phyloP scores from a whole-genome alignment of 2,113 vertebrate genomes.

The Vireo altiloquus region DNA sequence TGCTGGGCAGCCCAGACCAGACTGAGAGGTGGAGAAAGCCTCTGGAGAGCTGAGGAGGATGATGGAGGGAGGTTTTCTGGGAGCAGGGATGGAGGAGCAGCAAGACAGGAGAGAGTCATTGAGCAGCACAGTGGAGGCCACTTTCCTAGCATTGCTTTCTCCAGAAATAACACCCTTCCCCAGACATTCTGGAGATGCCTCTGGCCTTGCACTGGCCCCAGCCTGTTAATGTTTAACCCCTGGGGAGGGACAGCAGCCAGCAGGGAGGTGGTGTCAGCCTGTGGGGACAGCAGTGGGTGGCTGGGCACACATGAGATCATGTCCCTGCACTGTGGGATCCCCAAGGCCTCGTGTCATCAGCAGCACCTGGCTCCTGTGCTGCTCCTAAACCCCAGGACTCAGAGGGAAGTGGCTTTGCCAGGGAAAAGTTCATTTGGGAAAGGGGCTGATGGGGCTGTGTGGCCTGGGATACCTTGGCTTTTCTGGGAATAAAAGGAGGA shows the following conservation, averaged over 20 bases:
- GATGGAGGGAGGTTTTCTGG: not conserved
- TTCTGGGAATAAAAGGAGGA: not conserved
- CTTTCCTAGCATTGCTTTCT: not conserved
- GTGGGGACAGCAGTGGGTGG: fast-evolving
- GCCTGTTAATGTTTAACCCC: not conserved
- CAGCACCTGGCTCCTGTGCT: fast-evolving
- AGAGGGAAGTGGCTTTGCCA: not conserved
- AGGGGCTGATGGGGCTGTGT: not conserved
- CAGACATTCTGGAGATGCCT: not conserved
- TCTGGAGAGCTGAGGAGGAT: fast-evolving
- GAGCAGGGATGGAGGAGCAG: not conserved
- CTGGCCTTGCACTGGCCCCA: not conserved
- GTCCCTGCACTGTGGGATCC: not conserved
- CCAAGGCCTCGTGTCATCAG: fast-evolving
- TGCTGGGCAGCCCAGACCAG: not conserved
- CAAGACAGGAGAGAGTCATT: not conserved
- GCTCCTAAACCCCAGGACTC: not conserved
- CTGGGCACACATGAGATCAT: not conserved
- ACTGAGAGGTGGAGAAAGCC: not conserved
- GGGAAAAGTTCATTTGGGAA: not conserved
- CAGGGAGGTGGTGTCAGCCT: fast-evolving
- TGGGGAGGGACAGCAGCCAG: not conserved
- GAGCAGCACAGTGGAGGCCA: not conserved
- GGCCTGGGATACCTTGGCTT: not conserved
- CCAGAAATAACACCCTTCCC: not conserved